Base-by-base conservation (phyloP, 2,888 invertebrate genomes). In the Nomada lathburiana region DNA sequence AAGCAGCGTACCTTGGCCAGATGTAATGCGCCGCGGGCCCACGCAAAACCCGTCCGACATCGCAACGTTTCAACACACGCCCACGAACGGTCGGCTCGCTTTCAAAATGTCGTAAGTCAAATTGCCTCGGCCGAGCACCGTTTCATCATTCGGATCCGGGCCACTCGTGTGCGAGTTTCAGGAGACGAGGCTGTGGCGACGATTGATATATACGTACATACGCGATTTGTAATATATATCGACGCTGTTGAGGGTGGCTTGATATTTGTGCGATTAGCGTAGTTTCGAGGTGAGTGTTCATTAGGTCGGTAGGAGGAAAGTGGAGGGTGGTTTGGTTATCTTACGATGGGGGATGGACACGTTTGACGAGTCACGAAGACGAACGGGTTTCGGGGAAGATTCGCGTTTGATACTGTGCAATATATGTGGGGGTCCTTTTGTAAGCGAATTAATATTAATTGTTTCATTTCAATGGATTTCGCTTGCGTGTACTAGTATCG, bases 21-120 rank as follows among this genome's bases (percentile, higher is more conserved):
- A 92, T 93, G 93, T 92, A 92, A 93, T 93, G 90, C 90, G 90
- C 89, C 88, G 82, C 79, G 88, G 87, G 91, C 93, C 93, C 92
- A 93, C 93, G 93, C 93, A 92, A 92, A 92, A 91, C 89, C 91
- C 92, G 91, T 93, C 93, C 90, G 89, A 92, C 92, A 85, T 92
- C 90, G 89, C 90, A 89, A 91, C 93, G 91, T 93, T 93, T 93
- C 93, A 93, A 91, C 92, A 92, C 92, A 93, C 93, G 91, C 93
- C 93, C 90, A 93, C 92, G 90, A 89, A 86, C 85, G 86, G 90
- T 90, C 92, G 92, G 91, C 91, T 91, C 87, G 91, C 91, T 92
- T 92, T 92, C 90, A 92, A 91, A 92, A 91, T 92, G 92, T 91
- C 91, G 91, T 92, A 92, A 93, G 92, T 93, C 92, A 92, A 93